Evolutionary conservation across 2,797 vertebrate genomes (phyloP).

Genomic region (Leptodactylus fallax): DNA sequence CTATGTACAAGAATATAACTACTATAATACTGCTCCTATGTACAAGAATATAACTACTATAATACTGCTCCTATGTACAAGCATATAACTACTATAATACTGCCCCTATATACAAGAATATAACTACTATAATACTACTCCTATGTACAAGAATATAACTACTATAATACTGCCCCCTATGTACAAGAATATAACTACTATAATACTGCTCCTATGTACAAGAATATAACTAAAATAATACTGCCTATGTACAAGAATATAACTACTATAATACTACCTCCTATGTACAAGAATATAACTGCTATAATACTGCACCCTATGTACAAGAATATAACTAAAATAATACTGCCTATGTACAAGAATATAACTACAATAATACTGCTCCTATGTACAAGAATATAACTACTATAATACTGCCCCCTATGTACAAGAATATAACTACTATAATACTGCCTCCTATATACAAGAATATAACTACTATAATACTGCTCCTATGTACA

Average conservation of each 20-base stretch:
- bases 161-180: no score
- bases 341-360: background rate
- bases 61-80: background rate
- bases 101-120: background rate
- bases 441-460: background rate
- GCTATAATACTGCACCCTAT: background rate
- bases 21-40: background rate
- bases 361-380: slow-evolving; percentile 1
- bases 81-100: slow-evolving; percentile 16
- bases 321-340: background rate
- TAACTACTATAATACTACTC: background rate
- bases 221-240: background rate
- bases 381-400: background rate
- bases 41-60: background rate
- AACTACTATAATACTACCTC: background rate
- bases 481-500: background rate
- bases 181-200: slow-evolving; percentile 1
- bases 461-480: background rate
- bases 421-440: no score
- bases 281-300: background rate
- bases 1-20: no score
- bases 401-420: background rate
- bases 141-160: background rate
- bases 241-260: background rate
- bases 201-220: background rate